A percentile compares a stretch with the other conserved stretches of the same genome.
Conservation (phyloP, 2,888 invertebrate genomes). For the Caenorhabditis zanzibari region DNA sequence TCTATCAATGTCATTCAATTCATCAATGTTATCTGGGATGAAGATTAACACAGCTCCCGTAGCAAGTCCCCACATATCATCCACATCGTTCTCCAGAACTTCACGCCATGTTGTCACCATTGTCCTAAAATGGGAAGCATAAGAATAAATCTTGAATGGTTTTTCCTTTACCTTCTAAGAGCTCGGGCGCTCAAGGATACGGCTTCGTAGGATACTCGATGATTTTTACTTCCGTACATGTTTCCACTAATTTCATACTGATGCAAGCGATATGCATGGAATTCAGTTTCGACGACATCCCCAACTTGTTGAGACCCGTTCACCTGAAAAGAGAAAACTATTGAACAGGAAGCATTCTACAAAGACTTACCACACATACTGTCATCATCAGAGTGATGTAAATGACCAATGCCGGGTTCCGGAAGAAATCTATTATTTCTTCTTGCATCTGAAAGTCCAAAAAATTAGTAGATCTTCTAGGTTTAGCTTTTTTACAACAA, state of each 20-base stretch:
- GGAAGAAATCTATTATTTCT: conserved; percentile 75
- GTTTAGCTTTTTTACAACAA: not conserved
- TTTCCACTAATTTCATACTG: conserved; percentile 81
- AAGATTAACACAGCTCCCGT: conserved; percentile 81
- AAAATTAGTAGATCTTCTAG: not conserved
- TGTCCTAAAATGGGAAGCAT: conserved; percentile 65
- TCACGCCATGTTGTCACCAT: conserved; percentile 81
- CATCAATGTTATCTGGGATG: conserved; percentile 77
- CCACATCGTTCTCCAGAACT: conserved; percentile 73
- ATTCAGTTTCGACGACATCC: conserved; percentile 74
- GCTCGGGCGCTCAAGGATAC: conserved; percentile 76
- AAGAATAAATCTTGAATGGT: not conserved
- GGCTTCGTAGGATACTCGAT: conserved; percentile 80
- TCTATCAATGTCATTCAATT: conserved; percentile 69
- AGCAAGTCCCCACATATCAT: conserved; percentile 69
- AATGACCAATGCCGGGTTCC: conserved; percentile 73
- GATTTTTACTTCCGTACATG: conserved; percentile 76
- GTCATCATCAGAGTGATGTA: conserved; percentile 73
- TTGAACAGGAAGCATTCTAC: no score
- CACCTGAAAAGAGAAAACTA: conserved; percentile 48
- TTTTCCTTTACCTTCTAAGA: conserved; percentile 69
- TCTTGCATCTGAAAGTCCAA: conserved; percentile 70
- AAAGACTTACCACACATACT: conserved; percentile 68
- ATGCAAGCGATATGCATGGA: conserved; percentile 81
- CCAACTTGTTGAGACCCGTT: conserved; percentile 70